phyloP scores from a whole-genome alignment of 2,113 vertebrate genomes.

The Tenebrosternarchus preto region DNA sequence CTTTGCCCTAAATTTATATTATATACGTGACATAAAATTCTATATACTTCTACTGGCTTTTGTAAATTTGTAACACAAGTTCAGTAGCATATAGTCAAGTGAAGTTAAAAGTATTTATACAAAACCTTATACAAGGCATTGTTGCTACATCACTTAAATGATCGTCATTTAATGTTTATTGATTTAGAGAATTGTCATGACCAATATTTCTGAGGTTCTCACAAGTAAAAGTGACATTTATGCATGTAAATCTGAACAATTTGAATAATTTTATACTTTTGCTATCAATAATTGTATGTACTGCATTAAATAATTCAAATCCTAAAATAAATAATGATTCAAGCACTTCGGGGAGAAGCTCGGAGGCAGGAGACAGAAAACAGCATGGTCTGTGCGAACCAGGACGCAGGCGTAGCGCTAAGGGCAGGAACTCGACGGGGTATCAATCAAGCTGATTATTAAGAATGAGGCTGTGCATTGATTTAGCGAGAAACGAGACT shows the following conservation, averaged over 20 bases:
- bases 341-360: background rate
- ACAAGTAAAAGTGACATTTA: background rate
- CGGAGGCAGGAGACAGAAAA: slow-evolving; percentile 14
- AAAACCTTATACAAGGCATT: too few species aligned
- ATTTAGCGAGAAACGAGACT: slow-evolving; percentile 42
- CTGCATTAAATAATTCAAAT: background rate
- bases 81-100: too few species aligned
- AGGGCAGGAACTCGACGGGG: slow-evolving; percentile 49
- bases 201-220: background rate
- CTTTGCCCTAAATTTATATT: too few species aligned
- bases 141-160: too few species aligned
- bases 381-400: slow-evolving; percentile 42
- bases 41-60: too few species aligned
- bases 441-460: slow-evolving; percentile 58
- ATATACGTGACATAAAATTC: too few species aligned
- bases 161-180: too few species aligned
- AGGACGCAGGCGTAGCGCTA: slow-evolving; percentile 39
- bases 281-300: background rate
- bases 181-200: too few species aligned
- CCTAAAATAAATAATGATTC: slow-evolving; percentile 22
- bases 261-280: background rate
- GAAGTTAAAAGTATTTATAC: too few species aligned
- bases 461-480: slow-evolving; percentile 53
- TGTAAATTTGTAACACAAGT: too few species aligned
- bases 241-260: background rate